phyloP scores from a whole-genome alignment of 2,113 vertebrate genomes.

The Phylloscopus trochilus region DNA sequence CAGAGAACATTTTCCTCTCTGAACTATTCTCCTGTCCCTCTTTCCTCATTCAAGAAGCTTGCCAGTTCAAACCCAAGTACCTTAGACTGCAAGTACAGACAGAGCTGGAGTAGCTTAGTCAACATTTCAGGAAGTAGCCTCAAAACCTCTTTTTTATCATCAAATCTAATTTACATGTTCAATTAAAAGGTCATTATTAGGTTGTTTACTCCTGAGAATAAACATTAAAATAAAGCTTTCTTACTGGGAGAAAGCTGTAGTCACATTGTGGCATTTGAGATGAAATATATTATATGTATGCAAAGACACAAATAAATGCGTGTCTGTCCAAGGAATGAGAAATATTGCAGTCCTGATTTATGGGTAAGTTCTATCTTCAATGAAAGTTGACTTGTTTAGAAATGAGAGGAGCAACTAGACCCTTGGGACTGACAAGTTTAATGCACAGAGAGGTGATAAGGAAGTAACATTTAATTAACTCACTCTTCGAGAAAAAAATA shows the following conservation, averaged over 20 bases:
- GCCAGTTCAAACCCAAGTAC: not conserved
- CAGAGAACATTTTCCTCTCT: not conserved
- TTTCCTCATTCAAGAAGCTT: not conserved
- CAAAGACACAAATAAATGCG: not conserved
- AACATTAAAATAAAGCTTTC: not conserved
- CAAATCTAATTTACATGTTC: not conserved
- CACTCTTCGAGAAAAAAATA: not conserved
- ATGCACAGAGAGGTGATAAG: not conserved
- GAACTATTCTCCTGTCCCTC: not conserved
- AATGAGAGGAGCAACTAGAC: not conserved
- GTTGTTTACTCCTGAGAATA: not conserved
- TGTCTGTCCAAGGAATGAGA: not conserved
- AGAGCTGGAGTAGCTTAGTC: not conserved
- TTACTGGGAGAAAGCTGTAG: not conserved
- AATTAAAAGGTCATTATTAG: not conserved
- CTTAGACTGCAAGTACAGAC: not conserved
- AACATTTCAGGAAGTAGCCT: not conserved
- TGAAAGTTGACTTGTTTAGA: not conserved
- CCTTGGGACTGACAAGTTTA: not conserved
- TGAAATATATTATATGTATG: not conserved
- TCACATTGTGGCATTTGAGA: not conserved
- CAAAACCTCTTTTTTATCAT: not conserved
- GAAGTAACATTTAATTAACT: not conserved
- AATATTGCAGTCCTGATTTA: not conserved
- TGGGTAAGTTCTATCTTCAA: not conserved